phyloP scores from a whole-genome alignment of 2,888 invertebrate species.

The Zaprionus bogoriensis region DNA sequence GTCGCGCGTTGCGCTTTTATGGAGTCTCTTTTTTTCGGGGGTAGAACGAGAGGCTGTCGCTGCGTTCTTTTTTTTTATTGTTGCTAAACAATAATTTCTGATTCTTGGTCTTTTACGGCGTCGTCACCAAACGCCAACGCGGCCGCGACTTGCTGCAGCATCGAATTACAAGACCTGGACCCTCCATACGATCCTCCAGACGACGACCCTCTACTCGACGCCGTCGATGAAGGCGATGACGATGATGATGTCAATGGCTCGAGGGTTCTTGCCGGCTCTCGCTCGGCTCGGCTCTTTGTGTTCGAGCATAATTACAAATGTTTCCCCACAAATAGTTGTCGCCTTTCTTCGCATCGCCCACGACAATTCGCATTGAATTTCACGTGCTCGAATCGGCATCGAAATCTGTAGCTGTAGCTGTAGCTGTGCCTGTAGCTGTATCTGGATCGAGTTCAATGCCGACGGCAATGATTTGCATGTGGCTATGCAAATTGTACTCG shows the following conservation, averaged over 20 bases:
- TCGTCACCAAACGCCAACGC: constrained; percentile 56
- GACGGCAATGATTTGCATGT: constrained; percentile 36
- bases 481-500: neutral
- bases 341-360: constrained; percentile 26
- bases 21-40: constrained; percentile 56
- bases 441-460: constrained; percentile 44
- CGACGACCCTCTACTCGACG: neutral
- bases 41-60: constrained; percentile 36
- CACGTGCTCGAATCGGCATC: too few species aligned
- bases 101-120: constrained; percentile 63
- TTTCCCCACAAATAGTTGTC: constrained; percentile 56
- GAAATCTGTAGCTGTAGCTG: too few species aligned
- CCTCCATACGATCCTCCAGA: constrained; percentile 7
- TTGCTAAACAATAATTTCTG: constrained; percentile 75
- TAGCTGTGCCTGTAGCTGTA: too few species aligned
- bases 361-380: constrained; percentile 67
- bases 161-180: constrained; percentile 54
- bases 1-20: constrained; percentile 71
- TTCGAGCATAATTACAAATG: constrained; percentile 52
- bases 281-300: constrained; percentile 31
- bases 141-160: constrained; percentile 37
- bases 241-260: constrained; percentile 63
- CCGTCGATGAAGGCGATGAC: neutral
- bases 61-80: constrained; percentile 60
- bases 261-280: too few species aligned